phyloP scores from a whole-genome alignment of 2,113 vertebrate genomes.

The Colaptes auratus region DNA sequence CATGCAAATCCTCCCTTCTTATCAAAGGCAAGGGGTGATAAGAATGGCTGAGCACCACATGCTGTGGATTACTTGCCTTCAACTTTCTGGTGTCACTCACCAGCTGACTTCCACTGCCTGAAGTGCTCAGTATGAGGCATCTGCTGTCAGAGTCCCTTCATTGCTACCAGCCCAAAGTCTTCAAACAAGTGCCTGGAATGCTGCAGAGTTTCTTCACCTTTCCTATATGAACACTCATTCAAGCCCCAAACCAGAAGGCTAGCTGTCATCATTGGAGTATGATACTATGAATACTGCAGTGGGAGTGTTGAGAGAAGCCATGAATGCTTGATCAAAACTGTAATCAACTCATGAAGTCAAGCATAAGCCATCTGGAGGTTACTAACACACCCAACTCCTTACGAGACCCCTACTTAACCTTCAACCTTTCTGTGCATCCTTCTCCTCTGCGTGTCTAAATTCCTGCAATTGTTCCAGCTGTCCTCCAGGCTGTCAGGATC shows the following conservation, averaged over 20 bases:
- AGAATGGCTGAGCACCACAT: not conserved
- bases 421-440: not conserved
- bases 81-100: not conserved
- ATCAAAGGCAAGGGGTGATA: not conserved
- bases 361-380: not conserved
- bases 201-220: not conserved
- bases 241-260: not conserved
- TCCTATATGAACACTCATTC: not conserved
- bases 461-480: rapidly evolving
- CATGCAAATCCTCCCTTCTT: not conserved
- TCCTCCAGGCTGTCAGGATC: not conserved
- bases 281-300: not conserved
- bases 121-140: not conserved
- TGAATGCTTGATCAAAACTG: not conserved
- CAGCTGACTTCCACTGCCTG: not conserved
- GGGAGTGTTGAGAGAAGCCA: not conserved
- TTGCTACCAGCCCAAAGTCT: not conserved
- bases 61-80: not conserved
- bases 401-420: not conserved
- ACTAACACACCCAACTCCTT: not conserved
- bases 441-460: not conserved
- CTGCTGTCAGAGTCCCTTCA: not conserved
- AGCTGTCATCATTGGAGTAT: not conserved
- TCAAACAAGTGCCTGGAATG: not conserved
- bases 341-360: not conserved